These are phyloP conservation scores for Drosophila lini DNA, from an alignment of 1,140 invertebrate genomes.

Conservation along the genomic window DNA sequence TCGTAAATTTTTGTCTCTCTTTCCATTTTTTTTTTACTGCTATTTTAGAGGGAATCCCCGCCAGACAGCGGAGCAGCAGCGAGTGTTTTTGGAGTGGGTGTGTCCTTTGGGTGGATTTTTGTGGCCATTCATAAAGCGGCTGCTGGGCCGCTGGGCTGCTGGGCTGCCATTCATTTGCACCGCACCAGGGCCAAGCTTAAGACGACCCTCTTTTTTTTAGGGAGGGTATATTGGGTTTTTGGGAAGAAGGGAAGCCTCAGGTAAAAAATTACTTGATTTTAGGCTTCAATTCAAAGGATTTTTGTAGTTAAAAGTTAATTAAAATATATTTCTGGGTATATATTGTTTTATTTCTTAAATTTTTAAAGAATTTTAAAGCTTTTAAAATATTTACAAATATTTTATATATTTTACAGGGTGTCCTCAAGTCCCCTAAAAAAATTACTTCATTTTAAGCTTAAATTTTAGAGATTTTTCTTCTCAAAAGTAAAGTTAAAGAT, in stretches of 20 bases:
- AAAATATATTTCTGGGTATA: too few relatives aligned
- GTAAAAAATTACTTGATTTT: too few relatives aligned
- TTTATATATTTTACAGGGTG: background rate
- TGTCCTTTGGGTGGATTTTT: constrained; percentile 29
- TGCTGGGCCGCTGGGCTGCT: constrained; percentile 49
- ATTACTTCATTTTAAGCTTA: too few relatives aligned
- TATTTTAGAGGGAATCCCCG: constrained; percentile 10
- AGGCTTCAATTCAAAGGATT: background rate
- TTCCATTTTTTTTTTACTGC: background rate
- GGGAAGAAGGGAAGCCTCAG: background rate
- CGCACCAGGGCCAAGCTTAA: background rate
- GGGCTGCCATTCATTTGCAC: constrained; percentile 51
- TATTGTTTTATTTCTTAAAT: too few relatives aligned
- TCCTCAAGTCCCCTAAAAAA: too few relatives aligned
- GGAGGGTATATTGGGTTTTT: background rate
- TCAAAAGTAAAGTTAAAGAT: too few relatives aligned
- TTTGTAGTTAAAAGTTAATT: too few relatives aligned
- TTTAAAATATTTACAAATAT: background rate
- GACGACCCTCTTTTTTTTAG: background rate
- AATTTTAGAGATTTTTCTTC: too few relatives aligned
- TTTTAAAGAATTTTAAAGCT: too few relatives aligned
- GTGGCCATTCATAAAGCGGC: constrained; percentile 73
- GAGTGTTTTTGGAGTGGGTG: constrained; percentile 12
- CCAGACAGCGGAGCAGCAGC: constrained; percentile 12
- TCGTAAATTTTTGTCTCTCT: background rate